Evolutionary conservation across 2,888 invertebrate species (phyloP).

Genomic region (Tenthredo scrophulariae): DNA sequence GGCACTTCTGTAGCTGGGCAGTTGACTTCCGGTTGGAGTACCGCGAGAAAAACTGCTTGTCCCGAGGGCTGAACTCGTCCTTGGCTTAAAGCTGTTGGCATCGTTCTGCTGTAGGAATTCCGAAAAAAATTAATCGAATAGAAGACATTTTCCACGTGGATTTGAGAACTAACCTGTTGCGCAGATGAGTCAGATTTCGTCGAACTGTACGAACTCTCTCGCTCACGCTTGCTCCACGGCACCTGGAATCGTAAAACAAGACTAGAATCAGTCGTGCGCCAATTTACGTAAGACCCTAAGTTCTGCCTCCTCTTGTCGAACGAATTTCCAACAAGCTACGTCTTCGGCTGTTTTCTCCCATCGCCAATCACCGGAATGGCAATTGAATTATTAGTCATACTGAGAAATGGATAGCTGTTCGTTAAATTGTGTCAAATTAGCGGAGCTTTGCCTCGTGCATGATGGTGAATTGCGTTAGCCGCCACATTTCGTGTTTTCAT

Average conservation of each 20-base stretch:
- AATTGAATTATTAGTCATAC: neutral
- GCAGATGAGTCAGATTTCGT: conserved; percentile 54
- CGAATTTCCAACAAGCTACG: neutral
- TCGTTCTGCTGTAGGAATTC: conserved; percentile 68
- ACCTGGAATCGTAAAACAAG: conserved; percentile 47
- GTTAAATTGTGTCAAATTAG: neutral
- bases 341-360: neutral
- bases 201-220: conserved; percentile 55
- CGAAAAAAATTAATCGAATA: neutral
- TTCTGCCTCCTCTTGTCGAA: neutral
- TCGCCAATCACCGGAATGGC: neutral
- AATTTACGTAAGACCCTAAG: neutral
- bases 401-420: neutral
- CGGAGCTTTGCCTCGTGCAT: neutral
- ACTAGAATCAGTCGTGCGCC: neutral
- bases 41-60: conserved; percentile 66
- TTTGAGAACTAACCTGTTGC: conserved; percentile 49
- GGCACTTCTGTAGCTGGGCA: conserved; percentile 71
- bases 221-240: conserved; percentile 54
- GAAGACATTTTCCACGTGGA: neutral
- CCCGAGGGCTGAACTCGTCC: conserved; percentile 52
- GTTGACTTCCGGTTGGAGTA: conserved; percentile 65
- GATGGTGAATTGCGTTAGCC: neutral
- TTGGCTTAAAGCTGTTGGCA: conserved; percentile 69
- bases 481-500: neutral